Evolutionary conservation across 2,113 vertebrate genomes (phyloP).

Genomic region (Tychaedon coryphoeus): DNA sequence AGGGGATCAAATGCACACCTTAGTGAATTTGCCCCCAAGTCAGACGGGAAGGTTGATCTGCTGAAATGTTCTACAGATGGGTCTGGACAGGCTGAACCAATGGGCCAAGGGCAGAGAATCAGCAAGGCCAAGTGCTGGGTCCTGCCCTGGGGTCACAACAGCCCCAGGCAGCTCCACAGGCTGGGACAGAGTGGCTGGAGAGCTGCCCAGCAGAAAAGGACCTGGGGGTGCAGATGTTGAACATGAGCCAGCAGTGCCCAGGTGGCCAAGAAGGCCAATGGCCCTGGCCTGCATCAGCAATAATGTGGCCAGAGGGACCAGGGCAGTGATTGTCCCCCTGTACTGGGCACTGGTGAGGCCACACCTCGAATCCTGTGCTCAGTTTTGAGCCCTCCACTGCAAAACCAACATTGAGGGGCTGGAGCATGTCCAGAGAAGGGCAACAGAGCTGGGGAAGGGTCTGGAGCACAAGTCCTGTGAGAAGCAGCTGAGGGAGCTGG

Average conservation of each 20-base stretch:
- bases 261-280: not conserved
- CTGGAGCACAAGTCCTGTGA: not conserved
- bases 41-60: rapidly evolving
- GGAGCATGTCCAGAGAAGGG: rapidly evolving
- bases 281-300: not conserved
- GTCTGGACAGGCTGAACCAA: not conserved
- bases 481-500: not conserved
- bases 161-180: not conserved
- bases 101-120: rapidly evolving
- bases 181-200: not conserved
- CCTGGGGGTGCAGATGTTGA: rapidly evolving
- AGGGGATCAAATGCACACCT: not conserved
- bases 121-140: rapidly evolving
- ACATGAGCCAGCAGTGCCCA: not conserved
- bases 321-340: not conserved
- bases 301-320: not conserved
- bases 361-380: not conserved
- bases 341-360: rapidly evolving
- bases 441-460: rapidly evolving
- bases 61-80: not conserved
- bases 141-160: not conserved
- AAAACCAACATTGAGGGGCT: rapidly evolving
- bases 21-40: not conserved
- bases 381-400: not conserved
- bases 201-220: not conserved